Percentiles rank a stretch among this genome's conserved stretches.
Evolutionary conservation across 2,888 invertebrate genomes (phyloP).

Genomic region (Phytoseiulus persimilis): DNA sequence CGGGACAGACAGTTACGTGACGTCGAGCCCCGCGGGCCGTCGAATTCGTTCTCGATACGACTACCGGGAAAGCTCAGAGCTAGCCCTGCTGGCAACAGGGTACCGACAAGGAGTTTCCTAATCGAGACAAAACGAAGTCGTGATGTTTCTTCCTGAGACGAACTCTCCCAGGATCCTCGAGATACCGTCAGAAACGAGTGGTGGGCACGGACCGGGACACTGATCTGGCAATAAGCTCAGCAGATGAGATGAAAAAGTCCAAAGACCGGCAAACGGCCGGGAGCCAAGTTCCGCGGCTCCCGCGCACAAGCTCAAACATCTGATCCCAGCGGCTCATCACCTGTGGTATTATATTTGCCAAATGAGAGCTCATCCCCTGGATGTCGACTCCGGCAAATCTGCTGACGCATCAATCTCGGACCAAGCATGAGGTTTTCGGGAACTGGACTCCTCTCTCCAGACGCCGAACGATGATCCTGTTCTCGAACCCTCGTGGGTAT

Average conservation of each 20-base stretch:
- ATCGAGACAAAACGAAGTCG: too few relatives aligned
- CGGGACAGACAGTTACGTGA: too few relatives aligned
- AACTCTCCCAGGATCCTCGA: not conserved
- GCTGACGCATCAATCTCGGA: not conserved
- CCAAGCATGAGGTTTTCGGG: not conserved
- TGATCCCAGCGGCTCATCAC: not conserved
- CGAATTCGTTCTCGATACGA: too few relatives aligned
- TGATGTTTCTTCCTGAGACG: too few relatives aligned
- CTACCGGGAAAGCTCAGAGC: too few relatives aligned
- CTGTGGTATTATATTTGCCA: not conserved
- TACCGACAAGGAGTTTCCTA: too few relatives aligned
- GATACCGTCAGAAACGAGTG: not conserved
- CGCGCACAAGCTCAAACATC: too few relatives aligned
- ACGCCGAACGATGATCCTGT: too few relatives aligned
- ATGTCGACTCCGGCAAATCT: too few relatives aligned
- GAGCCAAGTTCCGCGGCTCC: not conserved
- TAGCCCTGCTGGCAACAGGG: too few relatives aligned
- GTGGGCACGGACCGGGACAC: not conserved
- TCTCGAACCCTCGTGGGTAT: too few relatives aligned
- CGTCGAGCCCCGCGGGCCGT: too few relatives aligned
- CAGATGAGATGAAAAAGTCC: not conserved
- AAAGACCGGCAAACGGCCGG: not conserved
- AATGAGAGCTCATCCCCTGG: not conserved
- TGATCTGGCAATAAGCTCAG: not conserved
- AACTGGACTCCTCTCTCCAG: not conserved